These are phyloP conservation scores for Pyralis farinalis DNA, from an alignment of 2,888 invertebrate genomes.

Conservation along the genomic window DNA sequence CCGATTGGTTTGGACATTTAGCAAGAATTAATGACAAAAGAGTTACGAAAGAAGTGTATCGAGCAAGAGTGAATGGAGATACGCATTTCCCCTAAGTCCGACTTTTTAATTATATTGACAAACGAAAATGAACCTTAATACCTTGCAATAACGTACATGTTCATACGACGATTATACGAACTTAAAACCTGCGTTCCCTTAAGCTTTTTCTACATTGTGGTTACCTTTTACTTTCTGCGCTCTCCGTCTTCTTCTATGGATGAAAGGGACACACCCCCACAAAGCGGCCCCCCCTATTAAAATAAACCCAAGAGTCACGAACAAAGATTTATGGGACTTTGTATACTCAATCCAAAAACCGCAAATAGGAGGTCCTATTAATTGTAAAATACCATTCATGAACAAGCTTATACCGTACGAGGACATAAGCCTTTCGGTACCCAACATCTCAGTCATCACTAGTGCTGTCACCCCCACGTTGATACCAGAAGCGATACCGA, in stretches of 20 bases:
- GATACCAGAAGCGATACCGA: slow-evolving; percentile 91
- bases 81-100: no score
- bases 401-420: slow-evolving; percentile 93
- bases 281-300: slow-evolving; percentile 86
- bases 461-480: slow-evolving; percentile 93
- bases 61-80: no score
- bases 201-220: no score
- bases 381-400: slow-evolving; percentile 90
- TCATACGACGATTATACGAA: no score
- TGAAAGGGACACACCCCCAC: slow-evolving; percentile 89
- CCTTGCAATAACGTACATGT: no score
- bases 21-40: no score
- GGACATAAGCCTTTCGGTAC: slow-evolving; percentile 90
- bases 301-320: slow-evolving; percentile 87
- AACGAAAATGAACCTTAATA: no score
- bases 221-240: not conserved
- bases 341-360: slow-evolving; percentile 85
- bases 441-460: slow-evolving; percentile 93
- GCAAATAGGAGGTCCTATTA: slow-evolving; percentile 92
- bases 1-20: no score
- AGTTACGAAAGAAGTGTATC: no score
- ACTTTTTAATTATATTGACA: no score
- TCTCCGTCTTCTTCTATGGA: slow-evolving; percentile 61
- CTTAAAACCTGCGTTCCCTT: no score
- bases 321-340: slow-evolving; percentile 85